Evolutionary conservation across 2,113 vertebrate species (phyloP).

Genomic region (Entelurus aequoreus): DNA sequence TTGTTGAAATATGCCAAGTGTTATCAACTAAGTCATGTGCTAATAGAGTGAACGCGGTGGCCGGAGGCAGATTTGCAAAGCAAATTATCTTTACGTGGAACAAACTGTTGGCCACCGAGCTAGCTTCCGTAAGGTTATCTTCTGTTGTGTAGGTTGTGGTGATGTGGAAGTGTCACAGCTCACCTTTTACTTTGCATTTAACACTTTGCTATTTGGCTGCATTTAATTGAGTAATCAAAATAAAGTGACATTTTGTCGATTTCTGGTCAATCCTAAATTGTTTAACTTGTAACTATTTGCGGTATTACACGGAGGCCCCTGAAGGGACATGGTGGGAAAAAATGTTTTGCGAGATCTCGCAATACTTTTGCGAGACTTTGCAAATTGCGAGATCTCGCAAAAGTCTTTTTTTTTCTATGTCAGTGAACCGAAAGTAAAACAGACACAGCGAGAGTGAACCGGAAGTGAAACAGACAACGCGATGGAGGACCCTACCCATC

Average conservation of each 20-base stretch:
- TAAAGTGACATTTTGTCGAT: not conserved
- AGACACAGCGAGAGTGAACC: no score
- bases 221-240: no score
- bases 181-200: not conserved
- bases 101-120: constrained; percentile 23
- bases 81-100: not conserved
- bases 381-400: no score
- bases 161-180: constrained; percentile 56
- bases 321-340: no score
- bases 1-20: no score
- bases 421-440: no score
- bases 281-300: not conserved
- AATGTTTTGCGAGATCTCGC: no score
- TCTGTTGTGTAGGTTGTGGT: constrained; percentile 8
- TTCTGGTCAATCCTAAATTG: not conserved
- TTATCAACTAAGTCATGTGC: no score
- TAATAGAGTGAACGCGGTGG: not conserved
- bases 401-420: no score
- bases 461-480: no score
- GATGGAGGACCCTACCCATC: no score
- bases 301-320: not conserved
- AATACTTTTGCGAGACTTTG: no score
- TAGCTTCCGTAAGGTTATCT: constrained; percentile 3
- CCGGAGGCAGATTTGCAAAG: not conserved
- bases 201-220: not conserved